Base-by-base conservation (phyloP, 2,888 invertebrate species). In the Idaea straminata region DNA sequence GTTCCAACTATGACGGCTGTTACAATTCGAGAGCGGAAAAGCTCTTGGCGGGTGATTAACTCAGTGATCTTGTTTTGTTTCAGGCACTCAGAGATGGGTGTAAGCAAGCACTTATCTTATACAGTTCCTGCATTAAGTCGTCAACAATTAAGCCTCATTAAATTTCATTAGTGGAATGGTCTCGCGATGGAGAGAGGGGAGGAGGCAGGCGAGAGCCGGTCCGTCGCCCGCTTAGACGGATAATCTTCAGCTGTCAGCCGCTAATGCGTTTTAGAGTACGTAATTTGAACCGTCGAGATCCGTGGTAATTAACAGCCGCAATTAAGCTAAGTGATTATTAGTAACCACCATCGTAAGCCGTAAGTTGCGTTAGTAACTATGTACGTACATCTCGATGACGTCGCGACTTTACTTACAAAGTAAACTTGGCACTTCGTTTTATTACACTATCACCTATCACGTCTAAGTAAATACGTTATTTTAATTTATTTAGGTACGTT, bases 251-350 rank as follows among this genome's bases (percentile, higher is more conserved):
- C 92, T 92, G 92, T 92, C 92, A 91, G 89, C 79, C 88, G 85
- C 91, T 92, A 92, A 92, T 92, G 92, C 91, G 90, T 92, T 92
- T 92, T 92, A 92, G 92, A 92, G 92, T 92, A 92, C 92, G 92
- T 92, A 92, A 92, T 92, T 92, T 92, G 92, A 92, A 89, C 91
- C 91, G 88, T 88, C 85, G 88, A 91, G 92, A 92, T 92, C 91
- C 83, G 83, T 84, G 84, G 91, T 91, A 92, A 92, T 92, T 92
- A 92, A 91, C 90, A 85, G 84, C 84, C 80, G 87, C 91, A 92
- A 92, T 92, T 92, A 92, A 89, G 85, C 87, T 89, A 91, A 92
- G 92, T 92, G 91, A 91, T 89, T 90, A 91, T 89, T 87, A 89
- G 86, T 87, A 84, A 84, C 79, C 84, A 82, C 79, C 79, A 83